Conservation (phyloP, 1,140 invertebrate species). For the Drosophila persimilis region DNA sequence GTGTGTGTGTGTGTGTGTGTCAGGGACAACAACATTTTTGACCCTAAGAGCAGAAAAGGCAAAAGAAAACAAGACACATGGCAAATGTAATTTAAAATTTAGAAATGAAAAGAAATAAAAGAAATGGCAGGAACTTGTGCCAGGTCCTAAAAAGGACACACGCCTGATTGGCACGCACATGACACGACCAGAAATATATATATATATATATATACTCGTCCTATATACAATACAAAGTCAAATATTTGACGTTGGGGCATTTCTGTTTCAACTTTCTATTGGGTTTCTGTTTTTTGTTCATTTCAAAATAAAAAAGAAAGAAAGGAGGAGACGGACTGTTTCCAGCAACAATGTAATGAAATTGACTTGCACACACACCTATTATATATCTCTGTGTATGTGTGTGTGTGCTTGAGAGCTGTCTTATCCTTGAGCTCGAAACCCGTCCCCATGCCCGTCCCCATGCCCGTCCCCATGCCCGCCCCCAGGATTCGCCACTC, state of each 20-base stretch:
- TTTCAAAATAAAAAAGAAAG: constrained; percentile 40
- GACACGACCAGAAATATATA: constrained; percentile 26
- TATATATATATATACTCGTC: constrained; percentile 17
- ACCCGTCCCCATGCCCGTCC: constrained; percentile 12
- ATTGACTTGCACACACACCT: constrained; percentile 50
- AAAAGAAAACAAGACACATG: constrained; percentile 28
- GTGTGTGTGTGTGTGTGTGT: constrained; percentile 12
- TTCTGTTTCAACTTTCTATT: constrained; percentile 69
- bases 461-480: constrained; percentile 1
- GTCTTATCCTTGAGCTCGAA: constrained; percentile 53
- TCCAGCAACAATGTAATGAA: constrained; percentile 70
- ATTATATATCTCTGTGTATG: constrained; percentile 13
- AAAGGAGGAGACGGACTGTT: neutral
- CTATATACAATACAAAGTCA: constrained; percentile 66
- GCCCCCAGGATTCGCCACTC: constrained; percentile 36
- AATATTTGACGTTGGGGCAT: constrained; percentile 75
- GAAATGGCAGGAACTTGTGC: constrained; percentile 25
- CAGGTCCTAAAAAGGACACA: constrained; percentile 59
- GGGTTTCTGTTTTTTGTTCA: constrained; percentile 22
- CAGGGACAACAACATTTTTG: constrained; percentile 27
- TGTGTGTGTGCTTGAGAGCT: constrained; percentile 19
- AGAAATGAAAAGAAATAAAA: constrained; percentile 58
- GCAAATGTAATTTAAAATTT: constrained; percentile 76
- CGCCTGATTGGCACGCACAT: constrained; percentile 76
- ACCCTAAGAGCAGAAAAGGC: constrained; percentile 24